Percentiles rank a stretch among this genome's conserved stretches.
Conservation (phyloP, 2,888 invertebrate genomes). For the Orthosia gothica region DNA sequence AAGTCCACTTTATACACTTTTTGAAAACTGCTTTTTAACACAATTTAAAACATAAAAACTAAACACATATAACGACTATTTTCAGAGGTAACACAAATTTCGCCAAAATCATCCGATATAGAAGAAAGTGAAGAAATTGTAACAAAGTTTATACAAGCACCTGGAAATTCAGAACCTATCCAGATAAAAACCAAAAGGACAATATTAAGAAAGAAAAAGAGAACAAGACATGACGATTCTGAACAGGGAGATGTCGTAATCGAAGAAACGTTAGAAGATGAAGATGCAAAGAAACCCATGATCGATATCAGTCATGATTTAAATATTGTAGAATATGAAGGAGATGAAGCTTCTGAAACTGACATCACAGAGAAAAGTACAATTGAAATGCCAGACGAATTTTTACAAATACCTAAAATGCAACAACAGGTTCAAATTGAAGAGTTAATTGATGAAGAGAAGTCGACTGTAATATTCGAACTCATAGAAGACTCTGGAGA, state of each 20-base stretch:
- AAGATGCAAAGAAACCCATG: slow-evolving; percentile 68
- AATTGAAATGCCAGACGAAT: slow-evolving; percentile 83
- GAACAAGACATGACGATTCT: slow-evolving; percentile 60
- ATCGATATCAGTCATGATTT: slow-evolving; percentile 74
- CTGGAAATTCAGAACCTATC: slow-evolving; percentile 89
- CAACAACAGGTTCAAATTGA: slow-evolving; percentile 79
- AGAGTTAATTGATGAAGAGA: slow-evolving; percentile 79
- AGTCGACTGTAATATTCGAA: slow-evolving; percentile 23
- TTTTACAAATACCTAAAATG: slow-evolving; percentile 79
- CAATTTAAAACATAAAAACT: neutral
- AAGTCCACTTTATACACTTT: neutral
- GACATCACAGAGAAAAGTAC: slow-evolving; percentile 80
- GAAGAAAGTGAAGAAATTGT: slow-evolving; percentile 92
- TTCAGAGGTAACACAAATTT: slow-evolving; percentile 77
- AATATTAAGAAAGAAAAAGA: slow-evolving; percentile 87
- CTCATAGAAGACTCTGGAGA: slow-evolving; percentile 32
- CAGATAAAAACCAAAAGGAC: slow-evolving; percentile 92
- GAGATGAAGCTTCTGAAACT: slow-evolving; percentile 71
- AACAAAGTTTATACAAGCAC: slow-evolving; percentile 90
- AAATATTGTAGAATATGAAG: slow-evolving; percentile 85
- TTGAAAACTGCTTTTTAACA: neutral
- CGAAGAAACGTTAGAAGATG: slow-evolving; percentile 88
- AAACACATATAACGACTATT: slow-evolving; percentile 56
- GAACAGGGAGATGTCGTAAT: slow-evolving; percentile 89
- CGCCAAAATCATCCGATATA: slow-evolving; percentile 84